phyloP scores from a whole-genome alignment of 1,140 invertebrate genomes.

The Sycobia sp. region DNA sequence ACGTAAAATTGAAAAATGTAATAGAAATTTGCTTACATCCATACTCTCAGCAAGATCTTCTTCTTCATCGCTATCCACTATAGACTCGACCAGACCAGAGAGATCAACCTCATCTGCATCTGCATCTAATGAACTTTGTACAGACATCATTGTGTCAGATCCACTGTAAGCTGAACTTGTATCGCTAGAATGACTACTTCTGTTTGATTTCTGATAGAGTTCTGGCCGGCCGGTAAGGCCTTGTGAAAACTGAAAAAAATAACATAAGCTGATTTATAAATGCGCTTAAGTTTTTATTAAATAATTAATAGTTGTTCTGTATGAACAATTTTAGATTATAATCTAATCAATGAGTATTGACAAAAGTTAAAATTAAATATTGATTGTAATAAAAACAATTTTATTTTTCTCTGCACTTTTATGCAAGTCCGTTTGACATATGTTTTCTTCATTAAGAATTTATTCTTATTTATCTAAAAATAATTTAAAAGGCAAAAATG shows the following conservation, averaged over 20 bases:
- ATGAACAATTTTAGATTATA: not conserved
- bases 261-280: not conserved
- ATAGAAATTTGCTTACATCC: constrained; percentile 68
- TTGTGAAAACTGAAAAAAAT: constrained; percentile 54
- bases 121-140: constrained; percentile 78
- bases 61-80: constrained; percentile 94
- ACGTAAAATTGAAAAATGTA: not conserved
- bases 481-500: too few relatives aligned
- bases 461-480: too few relatives aligned
- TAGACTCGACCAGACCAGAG: constrained; percentile 89
- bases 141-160: constrained; percentile 94
- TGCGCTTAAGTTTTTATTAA: not conserved
- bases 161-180: constrained; percentile 95
- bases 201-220: constrained; percentile 80
- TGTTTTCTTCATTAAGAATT: too few relatives aligned
- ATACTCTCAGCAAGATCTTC: constrained; percentile 92
- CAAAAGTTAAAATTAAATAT: too few relatives aligned
- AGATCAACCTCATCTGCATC: constrained; percentile 91
- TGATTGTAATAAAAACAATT: too few relatives aligned
- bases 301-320: not conserved
- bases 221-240: constrained; percentile 59
- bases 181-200: constrained; percentile 88
- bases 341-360: too few relatives aligned
- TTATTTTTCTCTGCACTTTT: too few relatives aligned
- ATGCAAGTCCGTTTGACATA: too few relatives aligned